Base-by-base conservation (phyloP, 2,888 invertebrate species). In the Itoplectis maculator region DNA sequence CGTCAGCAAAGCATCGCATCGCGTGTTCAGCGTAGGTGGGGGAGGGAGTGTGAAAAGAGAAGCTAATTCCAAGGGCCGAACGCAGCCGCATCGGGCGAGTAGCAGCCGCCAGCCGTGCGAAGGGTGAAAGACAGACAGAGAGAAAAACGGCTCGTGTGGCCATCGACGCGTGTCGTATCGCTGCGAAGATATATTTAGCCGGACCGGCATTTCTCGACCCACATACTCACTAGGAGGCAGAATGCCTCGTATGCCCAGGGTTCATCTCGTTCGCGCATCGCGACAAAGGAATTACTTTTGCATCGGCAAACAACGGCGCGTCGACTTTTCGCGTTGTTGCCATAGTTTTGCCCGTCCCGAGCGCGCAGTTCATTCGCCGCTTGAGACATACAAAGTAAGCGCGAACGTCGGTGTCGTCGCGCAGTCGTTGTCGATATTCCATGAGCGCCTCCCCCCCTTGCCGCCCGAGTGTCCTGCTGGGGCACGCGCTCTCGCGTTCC, bases 151-250 rank as follows among this genome's bases (percentile, higher is more conserved):
- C 68, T 70, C 61, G 85, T 66, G 69, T 65, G 84, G 69, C 20
- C 45, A 72, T 72, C 49, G 75, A 66, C 63, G 73, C 47, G 79
- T 68, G 40, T 42, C 0, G 18, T n/a, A n/a, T n/a, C 15, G 42
- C 35, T 47, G 37, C 66, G 65, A 49, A 61, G 84, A 84, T 89
- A 91, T 90, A 91, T 91, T 91, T 91, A 91, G 91, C 89, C 85
- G 86, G 87, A 85, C 83, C 88, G 88, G 89, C 88, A 91, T 91
- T 91, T 90, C 90, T 89, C 91, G 91, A 91, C 91, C 91, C 90
- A 91, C 90, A 91, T 91, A 91, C 89, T 86, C 89, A 87, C 87
- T 85, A 88, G 88, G 84, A 90, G 88, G 86, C 86, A 87, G 89
- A 90, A 89, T 89, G 90, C 88, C 85, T 87, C 89, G 88, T 88